These are phyloP conservation scores for Drosophila miranda DNA, from an alignment of 1,140 invertebrate species.

Conservation along the genomic window DNA sequence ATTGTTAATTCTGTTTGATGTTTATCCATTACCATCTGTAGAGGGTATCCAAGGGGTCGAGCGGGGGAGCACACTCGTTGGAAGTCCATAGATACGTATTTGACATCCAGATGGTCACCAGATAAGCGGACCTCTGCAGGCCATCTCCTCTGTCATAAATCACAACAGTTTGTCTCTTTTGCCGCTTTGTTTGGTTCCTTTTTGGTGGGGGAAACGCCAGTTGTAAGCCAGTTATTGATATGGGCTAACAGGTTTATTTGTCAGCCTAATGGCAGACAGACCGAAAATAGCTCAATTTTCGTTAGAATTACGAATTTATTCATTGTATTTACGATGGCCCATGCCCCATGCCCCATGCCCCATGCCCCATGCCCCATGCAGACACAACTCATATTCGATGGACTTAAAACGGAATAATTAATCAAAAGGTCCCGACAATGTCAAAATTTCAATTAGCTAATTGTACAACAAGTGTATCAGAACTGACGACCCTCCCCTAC, in stretches of 20 bases:
- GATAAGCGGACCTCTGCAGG: conserved; percentile 56
- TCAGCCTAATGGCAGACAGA: conserved; percentile 41
- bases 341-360: too few species aligned
- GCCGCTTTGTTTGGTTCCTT: conserved; percentile 11
- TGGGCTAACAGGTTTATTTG: conserved; percentile 69
- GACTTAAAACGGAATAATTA: conserved; percentile 41
- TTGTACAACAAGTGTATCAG: conserved; percentile 53
- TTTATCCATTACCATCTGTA: background rate
- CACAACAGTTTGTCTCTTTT: conserved; percentile 34
- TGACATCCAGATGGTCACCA: conserved; percentile 68
- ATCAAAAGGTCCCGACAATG: conserved; percentile 33
- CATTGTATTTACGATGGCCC: conserved; percentile 1
- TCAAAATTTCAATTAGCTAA: conserved; percentile 72
- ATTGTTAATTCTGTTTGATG: too few species aligned
- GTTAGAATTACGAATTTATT: conserved; percentile 13
- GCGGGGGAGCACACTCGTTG: conserved; percentile 10
- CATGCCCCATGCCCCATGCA: background rate
- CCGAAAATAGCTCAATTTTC: conserved; percentile 27
- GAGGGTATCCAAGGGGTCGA: conserved; percentile 13
- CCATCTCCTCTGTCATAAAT: conserved; percentile 58
- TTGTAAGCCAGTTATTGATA: conserved; percentile 71
- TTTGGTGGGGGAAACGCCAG: conserved; percentile 4
- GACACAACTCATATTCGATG: conserved; percentile 2
- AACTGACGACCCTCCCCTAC: background rate
- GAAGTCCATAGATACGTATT: conserved; percentile 44